phyloP scores from a whole-genome alignment of 2,888 invertebrate genomes.

The Apantesis nais region DNA sequence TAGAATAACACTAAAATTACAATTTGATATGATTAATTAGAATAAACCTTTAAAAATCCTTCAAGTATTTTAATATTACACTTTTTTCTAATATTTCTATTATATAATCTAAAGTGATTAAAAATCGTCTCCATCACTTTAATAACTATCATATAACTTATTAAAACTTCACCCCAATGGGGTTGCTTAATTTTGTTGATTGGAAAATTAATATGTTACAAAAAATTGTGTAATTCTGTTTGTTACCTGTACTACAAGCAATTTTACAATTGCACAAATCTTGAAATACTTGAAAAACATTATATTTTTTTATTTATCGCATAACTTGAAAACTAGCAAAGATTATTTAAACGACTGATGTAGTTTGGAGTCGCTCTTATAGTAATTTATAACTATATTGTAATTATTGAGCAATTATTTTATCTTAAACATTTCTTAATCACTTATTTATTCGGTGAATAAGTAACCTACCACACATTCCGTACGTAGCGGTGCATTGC shows the following conservation, averaged over 20 bases:
- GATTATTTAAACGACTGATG: not conserved
- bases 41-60: no score
- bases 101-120: not conserved
- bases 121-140: not conserved
- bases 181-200: not conserved
- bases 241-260: slow-evolving; percentile 21
- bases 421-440: not conserved
- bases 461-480: not conserved
- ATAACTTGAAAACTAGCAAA: not conserved
- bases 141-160: not conserved
- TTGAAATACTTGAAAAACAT: slow-evolving; percentile 27
- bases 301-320: not conserved
- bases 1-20: no score
- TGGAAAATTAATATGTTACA: not conserved
- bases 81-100: not conserved
- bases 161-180: not conserved
- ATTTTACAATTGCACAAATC: not conserved
- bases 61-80: no score
- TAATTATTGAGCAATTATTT: not conserved
- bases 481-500: not conserved
- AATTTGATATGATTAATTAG: no score
- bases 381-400: not conserved
- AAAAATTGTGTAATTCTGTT: not conserved
- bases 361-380: not conserved
- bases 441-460: not conserved